Evolutionary conservation across 2,888 invertebrate species (phyloP), one percentile per base, ranked within the genome.

Genomic region (Strigamia maritima): DNA sequence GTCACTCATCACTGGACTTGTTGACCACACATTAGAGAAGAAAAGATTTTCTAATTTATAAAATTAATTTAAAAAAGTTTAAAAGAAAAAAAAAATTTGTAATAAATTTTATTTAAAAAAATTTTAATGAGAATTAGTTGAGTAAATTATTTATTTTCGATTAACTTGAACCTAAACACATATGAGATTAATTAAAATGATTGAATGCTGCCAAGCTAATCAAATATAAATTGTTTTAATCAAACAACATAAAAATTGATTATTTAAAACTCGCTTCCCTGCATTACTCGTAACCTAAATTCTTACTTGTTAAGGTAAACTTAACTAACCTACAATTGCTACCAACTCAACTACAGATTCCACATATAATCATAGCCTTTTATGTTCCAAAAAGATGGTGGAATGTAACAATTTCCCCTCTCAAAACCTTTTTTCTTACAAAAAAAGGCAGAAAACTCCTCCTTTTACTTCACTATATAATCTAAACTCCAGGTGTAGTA

Each of bases 391-490:
- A 26, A 70, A 70, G 28, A 70, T 26, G n/a, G 26, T 28, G 70
- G 70, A 70, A 70, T 65, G 60, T 19, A 65, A 65, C 60, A 19
- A 65, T 28, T 70, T 70, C 70, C 70, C 70, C 12, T 54, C n/a
- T 54, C 28, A 70, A 65, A 65, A 12, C 19, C 19, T 12, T 65
- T 65, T 65, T 65, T 65, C 60, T 19, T 22, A 65, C 19, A n/a
- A 65, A 65, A 65, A 65, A 65, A 49, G 35, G 16, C 49, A 16
- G n/a, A 16, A 19, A 16, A 49, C 49, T 49, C 49, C 49, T 49
- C 49, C 49, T 6, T 12, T 19, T 49, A 19, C 19, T 49, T 6
- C 16, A 16, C 49, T 19, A 49, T 49, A 6, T 49, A 49, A 49
- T 49, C 49, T 49, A 0, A 6, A 19, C 6, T 65, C 60, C 22